Percentiles rank a stretch among this genome's conserved stretches.
Evolutionary conservation across 2,888 invertebrate species (phyloP).

Genomic region (Troides helena): DNA sequence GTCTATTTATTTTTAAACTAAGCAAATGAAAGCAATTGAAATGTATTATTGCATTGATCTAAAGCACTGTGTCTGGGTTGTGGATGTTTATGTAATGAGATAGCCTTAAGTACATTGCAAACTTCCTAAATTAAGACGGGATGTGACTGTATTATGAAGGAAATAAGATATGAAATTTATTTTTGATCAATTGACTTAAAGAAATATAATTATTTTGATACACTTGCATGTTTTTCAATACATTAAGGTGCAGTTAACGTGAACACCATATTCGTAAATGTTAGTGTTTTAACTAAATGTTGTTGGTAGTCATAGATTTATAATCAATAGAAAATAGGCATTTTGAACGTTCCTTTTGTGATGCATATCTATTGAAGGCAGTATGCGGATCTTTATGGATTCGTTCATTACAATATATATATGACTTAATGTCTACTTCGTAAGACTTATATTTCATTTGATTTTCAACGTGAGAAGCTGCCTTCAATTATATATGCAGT

Average conservation of each 20-base stretch:
- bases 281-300: conserved; percentile 17
- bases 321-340: conserved; percentile 7
- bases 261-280: conserved; percentile 11
- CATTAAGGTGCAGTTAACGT: conserved; percentile 5
- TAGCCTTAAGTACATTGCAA: conserved; percentile 3
- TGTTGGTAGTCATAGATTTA: conserved; percentile 24
- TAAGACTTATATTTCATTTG: too few species aligned
- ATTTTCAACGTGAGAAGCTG: too few species aligned
- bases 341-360: conserved; percentile 9
- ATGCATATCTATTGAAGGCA: conserved; percentile 1
- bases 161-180: conserved; percentile 17
- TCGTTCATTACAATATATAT: too few species aligned
- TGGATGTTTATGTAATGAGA: background rate
- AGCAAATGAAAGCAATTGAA: conserved; percentile 3
- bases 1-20: background rate
- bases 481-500: too few species aligned
- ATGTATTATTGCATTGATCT: background rate
- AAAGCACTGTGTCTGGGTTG: background rate
- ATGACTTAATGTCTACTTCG: too few species aligned
- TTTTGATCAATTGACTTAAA: conserved; percentile 23
- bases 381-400: background rate
- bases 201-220: conserved; percentile 23
- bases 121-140: conserved; percentile 1
- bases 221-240: conserved; percentile 13
- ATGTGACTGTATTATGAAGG: conserved; percentile 2